Conservation (phyloP, 2,113 vertebrate genomes). For the Butorides virescens region DNA sequence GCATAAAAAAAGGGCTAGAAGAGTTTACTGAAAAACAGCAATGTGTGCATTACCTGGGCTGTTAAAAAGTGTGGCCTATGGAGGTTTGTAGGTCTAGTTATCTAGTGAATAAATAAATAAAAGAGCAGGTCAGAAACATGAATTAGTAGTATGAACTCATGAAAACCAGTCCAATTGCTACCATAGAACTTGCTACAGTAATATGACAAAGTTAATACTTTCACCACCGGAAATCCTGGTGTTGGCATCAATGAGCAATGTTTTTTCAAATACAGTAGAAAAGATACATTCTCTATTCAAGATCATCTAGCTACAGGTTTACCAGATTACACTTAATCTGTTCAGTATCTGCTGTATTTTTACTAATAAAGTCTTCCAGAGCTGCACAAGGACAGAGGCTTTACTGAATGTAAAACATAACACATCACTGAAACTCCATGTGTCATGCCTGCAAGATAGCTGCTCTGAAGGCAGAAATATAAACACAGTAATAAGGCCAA, state of each 20-base stretch:
- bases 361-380: neutral
- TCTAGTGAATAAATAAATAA: neutral
- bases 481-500: neutral
- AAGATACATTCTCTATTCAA: neutral
- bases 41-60: neutral
- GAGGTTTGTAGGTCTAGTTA: neutral
- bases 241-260: neutral
- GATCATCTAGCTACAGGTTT: neutral
- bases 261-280: neutral
- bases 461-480: neutral
- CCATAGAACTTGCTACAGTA: neutral
- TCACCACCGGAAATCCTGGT: neutral
- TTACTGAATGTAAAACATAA: neutral
- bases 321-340: neutral
- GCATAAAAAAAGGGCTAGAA: neutral
- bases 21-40: neutral
- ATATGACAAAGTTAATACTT: neutral
- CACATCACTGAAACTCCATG: neutral
- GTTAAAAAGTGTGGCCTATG: neutral
- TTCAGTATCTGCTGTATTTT: neutral
- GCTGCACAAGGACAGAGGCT: neutral
- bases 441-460: neutral
- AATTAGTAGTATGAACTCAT: neutral
- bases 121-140: neutral
- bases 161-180: neutral